Evolutionary conservation across 2,888 invertebrate species (phyloP), one percentile per base, ranked within the genome.

Genomic region (Troglohyphantes excavatus): DNA sequence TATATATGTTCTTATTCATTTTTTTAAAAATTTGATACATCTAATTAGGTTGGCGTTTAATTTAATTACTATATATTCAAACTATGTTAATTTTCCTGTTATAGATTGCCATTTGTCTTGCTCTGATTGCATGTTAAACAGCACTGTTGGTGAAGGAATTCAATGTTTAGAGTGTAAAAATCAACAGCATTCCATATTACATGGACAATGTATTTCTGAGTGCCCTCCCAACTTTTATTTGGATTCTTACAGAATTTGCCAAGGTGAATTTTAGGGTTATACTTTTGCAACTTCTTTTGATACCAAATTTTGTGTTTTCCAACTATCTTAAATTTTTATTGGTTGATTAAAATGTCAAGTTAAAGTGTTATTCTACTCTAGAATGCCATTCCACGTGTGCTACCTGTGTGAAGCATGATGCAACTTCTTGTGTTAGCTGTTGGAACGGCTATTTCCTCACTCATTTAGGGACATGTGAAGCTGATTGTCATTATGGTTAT

Each of bases 401-500:
- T 19, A 89, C 83, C 7, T 89, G 89, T 84, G 89, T 83, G 53
- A 89, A 65, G 33, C 46, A 43, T 59, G 83, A 76, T 19, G 83
- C 83, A 13, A 89, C 72, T 33, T 26, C 78, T 17, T 89, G 89
- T 84, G 89, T 67, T 21, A 83, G 46, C 46, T 89, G 89, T 61
- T 65, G 72, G 63, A 65, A 65, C 29, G 83, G 89, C 2, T 63
- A 53, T 72, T 68, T 83, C 19, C 39, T 89, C 19, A 83, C 89
- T 63, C 89, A 89, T 53, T 63, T 89, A 26, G 89, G 89, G 19
- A 83, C 89, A n/a, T 89, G 89, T 78, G 83, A 83, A 63, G 17
- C 19, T 13, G 68, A 78, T 9, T 89, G 89, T 19, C 83, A 63
- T 53, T 46, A 23, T 63, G 89, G 89, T n/a, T 84, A 89, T 39